These are phyloP conservation scores for Peucedramus taeniatus DNA, from an alignment of 2,113 vertebrate species.

Conservation along the genomic window DNA sequence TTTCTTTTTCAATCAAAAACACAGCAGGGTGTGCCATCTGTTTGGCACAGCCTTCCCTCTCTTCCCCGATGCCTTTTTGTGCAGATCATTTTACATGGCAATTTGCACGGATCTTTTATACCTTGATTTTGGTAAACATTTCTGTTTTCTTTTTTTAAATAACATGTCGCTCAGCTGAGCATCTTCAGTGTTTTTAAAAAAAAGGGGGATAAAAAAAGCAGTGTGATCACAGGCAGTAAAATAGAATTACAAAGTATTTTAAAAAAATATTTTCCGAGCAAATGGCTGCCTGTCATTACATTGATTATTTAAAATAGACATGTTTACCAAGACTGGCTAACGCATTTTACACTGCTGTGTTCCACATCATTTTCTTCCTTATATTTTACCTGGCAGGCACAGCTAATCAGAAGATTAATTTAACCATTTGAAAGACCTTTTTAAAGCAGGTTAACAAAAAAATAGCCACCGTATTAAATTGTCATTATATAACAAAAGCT, in stretches of 20 bases:
- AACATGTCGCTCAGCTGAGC: constrained; percentile 32
- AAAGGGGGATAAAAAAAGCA: neutral
- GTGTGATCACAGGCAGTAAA: neutral
- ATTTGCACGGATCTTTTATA: constrained; percentile 76
- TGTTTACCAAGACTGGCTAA: constrained; percentile 67
- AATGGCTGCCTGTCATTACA: constrained; percentile 65
- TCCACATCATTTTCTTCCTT: constrained; percentile 53
- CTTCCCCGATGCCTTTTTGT: constrained; percentile 83
- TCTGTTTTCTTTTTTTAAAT: constrained; percentile 49
- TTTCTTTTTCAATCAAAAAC: constrained; percentile 93
- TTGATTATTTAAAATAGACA: constrained; percentile 73
- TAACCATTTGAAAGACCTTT: constrained; percentile 47
- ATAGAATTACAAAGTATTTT: constrained; percentile 35
- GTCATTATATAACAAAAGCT: constrained; percentile 67
- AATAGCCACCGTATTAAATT: constrained; percentile 63
- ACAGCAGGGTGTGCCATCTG: constrained; percentile 94
- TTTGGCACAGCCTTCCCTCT: constrained; percentile 80
- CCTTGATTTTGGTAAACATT: constrained; percentile 75
- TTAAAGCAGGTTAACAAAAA: constrained; percentile 66
- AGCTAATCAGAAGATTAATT: constrained; percentile 67
- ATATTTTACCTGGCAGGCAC: constrained; percentile 57
- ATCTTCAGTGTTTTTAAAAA: constrained; percentile 1
- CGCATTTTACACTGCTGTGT: constrained; percentile 7
- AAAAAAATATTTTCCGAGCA: constrained; percentile 53
- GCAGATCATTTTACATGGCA: constrained; percentile 82